phyloP scores from a whole-genome alignment of 2,113 vertebrate genomes.

The Charina bottae region DNA sequence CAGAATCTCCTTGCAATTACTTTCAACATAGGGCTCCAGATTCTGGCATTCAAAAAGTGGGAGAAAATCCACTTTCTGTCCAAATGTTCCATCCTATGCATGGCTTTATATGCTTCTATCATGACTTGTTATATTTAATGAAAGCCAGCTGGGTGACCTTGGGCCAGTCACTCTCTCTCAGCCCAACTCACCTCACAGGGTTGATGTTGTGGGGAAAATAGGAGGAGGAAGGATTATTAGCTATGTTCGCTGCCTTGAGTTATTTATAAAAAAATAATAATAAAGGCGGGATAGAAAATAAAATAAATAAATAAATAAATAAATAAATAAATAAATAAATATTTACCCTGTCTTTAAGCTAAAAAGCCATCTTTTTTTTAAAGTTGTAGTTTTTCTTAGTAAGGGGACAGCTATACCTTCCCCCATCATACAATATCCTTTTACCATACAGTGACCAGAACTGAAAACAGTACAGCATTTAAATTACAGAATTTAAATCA shows the following conservation, averaged over 20 bases:
- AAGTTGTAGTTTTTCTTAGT: background rate
- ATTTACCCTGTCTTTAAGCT: background rate
- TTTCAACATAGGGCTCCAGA: background rate
- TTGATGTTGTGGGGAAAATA: too few species aligned
- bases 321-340: too few species aligned
- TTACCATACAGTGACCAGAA: background rate
- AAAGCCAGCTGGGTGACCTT: too few species aligned
- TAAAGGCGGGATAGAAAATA: too few species aligned
- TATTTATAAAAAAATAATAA: too few species aligned
- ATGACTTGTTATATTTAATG: background rate
- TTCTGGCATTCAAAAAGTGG: background rate
- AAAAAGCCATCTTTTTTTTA: background rate
- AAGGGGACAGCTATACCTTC: background rate
- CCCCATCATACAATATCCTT: background rate
- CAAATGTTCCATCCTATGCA: background rate
- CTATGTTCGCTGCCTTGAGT: too few species aligned
- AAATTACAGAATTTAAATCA: slow-evolving; percentile 51
- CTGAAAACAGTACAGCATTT: background rate
- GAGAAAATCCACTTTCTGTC: background rate
- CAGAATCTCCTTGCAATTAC: background rate
- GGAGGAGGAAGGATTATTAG: too few species aligned
- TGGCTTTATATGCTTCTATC: background rate
- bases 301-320: too few species aligned
- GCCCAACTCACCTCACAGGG: too few species aligned
- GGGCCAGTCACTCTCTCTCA: too few species aligned